These are phyloP conservation scores for Acanthosoma haemorrhoidale DNA, from an alignment of 2,888 invertebrate species.

Conservation along the genomic window DNA sequence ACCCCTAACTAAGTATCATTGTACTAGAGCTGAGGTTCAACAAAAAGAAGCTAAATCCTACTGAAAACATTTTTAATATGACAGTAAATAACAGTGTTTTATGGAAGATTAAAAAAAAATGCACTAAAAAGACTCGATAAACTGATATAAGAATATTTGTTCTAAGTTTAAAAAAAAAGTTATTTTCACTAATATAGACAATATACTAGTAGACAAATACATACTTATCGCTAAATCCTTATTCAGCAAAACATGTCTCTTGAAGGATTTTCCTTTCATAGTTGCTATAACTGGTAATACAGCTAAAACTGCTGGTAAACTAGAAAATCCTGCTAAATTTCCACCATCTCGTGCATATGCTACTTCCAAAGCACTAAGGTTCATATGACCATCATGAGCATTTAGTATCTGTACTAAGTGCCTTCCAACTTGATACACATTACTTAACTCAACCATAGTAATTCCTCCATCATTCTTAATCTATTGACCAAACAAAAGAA, in stretches of 20 bases:
- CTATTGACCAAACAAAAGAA: neutral
- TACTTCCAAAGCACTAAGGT: conserved; percentile 26
- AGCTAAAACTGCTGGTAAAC: conserved; percentile 46
- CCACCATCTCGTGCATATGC: conserved; percentile 16
- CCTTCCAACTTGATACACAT: conserved; percentile 52
- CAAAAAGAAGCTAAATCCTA: too few species aligned
- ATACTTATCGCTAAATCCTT: conserved; percentile 43
- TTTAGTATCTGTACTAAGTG: conserved; percentile 52
- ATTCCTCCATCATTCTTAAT: conserved; percentile 41
- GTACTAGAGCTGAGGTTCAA: too few species aligned
- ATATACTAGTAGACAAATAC: neutral
- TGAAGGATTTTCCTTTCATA: conserved; percentile 45
- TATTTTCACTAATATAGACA: neutral
- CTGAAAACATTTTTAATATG: too few species aligned
- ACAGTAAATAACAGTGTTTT: too few species aligned
- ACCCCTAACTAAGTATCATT: too few species aligned
- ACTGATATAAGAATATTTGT: too few species aligned
- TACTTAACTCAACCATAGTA: conserved; percentile 46
- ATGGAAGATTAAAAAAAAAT: too few species aligned
- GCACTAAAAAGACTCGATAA: too few species aligned
- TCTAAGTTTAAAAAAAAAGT: too few species aligned
- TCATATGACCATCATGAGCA: conserved; percentile 47
- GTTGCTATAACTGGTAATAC: conserved; percentile 53
- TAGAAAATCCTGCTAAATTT: neutral
- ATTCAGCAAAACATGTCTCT: conserved; percentile 49